phyloP scores from a whole-genome alignment of 2,113 vertebrate genomes.

The Pavo muticus region DNA sequence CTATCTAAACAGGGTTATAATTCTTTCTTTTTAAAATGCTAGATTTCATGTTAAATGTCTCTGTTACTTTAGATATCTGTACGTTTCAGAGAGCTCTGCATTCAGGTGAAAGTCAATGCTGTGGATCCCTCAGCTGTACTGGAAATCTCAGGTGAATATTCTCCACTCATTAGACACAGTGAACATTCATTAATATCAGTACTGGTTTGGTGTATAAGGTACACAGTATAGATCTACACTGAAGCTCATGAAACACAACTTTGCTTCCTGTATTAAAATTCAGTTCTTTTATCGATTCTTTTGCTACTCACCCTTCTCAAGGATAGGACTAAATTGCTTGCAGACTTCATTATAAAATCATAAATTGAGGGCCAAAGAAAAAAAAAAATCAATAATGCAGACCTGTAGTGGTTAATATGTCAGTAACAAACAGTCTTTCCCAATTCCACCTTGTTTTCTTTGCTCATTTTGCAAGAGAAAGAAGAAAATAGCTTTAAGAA shows the following conservation, averaged over 20 bases:
- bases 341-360: conserved; percentile 26
- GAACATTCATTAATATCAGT: conserved; percentile 9
- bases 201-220: background rate
- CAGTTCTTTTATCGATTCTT: conserved; percentile 18
- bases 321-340: conserved; percentile 14
- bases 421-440: conserved; percentile 1
- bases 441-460: background rate
- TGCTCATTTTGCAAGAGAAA: background rate
- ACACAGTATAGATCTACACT: background rate
- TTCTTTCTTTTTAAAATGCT: background rate
- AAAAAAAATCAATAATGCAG: background rate
- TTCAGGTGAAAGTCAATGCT: background rate
- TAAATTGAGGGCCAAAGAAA: background rate
- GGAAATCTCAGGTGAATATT: background rate
- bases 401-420: conserved; percentile 1
- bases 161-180: background rate
- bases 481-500: conserved; percentile 13
- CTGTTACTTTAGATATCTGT: background rate
- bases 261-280: background rate
- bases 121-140: background rate
- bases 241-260: conserved; percentile 5
- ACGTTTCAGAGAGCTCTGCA: background rate
- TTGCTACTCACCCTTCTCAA: background rate
- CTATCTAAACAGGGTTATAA: background rate
- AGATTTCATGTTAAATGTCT: background rate